Base-by-base conservation (phyloP, 2,888 invertebrate genomes). In the Uropetala carovei region DNA sequence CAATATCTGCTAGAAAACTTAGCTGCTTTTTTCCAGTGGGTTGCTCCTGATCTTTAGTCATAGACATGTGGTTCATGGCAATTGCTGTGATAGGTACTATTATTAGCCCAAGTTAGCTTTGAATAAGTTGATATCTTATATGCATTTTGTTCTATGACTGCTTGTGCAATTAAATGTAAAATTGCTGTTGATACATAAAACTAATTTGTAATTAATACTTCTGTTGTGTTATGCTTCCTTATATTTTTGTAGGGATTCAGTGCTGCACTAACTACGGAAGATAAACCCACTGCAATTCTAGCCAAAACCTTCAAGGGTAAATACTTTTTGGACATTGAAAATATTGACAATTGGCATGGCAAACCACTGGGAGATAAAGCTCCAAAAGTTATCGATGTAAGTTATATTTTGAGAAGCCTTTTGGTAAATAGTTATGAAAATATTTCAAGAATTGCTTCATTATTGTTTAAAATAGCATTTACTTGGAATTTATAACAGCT, bases 301-400 rank as follows among this genome's bases (percentile, higher is more conserved):
- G 99, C 99, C 92, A 99, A 99, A 96, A 99, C 99, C 0, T 98
- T 96, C 95, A 99, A 99, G 96, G 99, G 99, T 43, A 98, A 96
- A 94, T 97, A 97, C 94, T 98, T 98, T 95, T 97, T 97, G 82
- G 97, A 97, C 92, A 98, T 99, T 94, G 99, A 99, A 95, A 98
- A 99, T 95, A 94, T 96, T 93, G 98, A 99, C 92, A 98, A 99
- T 95, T 99, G 99, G 99, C 99, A 99, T 94, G 99, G 99, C 92
- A 99, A 99, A 95, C 97, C 99, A 0, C 95, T 99, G 92, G 99
- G 99, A 0, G 97, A 96, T 92, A 97, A 98, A 93, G 97, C 98
- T 0, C 97, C 97, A 0, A 96, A 96, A 93, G 96, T 98, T 14
- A 94, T 97, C 92, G 94, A 95, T 94, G 97, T 97, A 94, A 92